These are phyloP conservation scores for Pandemis corylana DNA, from an alignment of 2,888 invertebrate species.

Conservation along the genomic window DNA sequence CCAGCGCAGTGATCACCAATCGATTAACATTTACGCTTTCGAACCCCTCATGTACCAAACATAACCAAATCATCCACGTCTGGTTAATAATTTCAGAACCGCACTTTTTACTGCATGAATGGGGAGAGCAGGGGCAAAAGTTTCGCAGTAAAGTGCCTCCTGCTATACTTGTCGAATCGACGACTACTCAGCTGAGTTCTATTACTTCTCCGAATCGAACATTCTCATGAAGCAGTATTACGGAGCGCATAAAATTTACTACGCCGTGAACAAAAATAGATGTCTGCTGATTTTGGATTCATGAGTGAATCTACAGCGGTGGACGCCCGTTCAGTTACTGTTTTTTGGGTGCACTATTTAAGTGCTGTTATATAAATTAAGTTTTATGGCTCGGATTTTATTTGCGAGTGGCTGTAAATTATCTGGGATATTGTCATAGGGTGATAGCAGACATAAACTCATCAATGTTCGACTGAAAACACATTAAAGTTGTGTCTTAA, in stretches of 20 bases:
- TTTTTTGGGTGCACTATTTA: conserved; percentile 28
- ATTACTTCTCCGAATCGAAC: conserved; percentile 49
- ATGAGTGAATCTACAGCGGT: conserved; percentile 39
- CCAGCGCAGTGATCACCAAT: not conserved
- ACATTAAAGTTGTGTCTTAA: conserved; percentile 15
- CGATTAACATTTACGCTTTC: conserved; percentile 10
- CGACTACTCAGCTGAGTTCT: conserved; percentile 49
- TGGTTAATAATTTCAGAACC: conserved; percentile 47
- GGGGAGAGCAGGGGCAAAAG: conserved; percentile 46
- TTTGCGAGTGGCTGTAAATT: conserved; percentile 16
- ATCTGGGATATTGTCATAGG: conserved; percentile 14
- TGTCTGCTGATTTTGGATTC: conserved; percentile 49
- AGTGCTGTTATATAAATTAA: conserved; percentile 32
- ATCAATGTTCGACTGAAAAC: not conserved
- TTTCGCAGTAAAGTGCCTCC: conserved; percentile 52
- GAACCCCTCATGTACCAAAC: conserved; percentile 13
- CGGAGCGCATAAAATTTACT: conserved; percentile 58
- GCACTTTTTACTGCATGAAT: conserved; percentile 51
- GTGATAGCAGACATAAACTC: conserved; percentile 4
- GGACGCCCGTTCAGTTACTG: conserved; percentile 24
- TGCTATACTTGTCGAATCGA: conserved; percentile 53
- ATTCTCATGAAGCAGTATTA: conserved; percentile 54
- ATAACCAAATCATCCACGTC: conserved; percentile 47
- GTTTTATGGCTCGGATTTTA: conserved; percentile 29
- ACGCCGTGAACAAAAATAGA: conserved; percentile 55